These are phyloP conservation scores for Lucilia sericata DNA, from an alignment of 1,140 invertebrate genomes.

Conservation along the genomic window DNA sequence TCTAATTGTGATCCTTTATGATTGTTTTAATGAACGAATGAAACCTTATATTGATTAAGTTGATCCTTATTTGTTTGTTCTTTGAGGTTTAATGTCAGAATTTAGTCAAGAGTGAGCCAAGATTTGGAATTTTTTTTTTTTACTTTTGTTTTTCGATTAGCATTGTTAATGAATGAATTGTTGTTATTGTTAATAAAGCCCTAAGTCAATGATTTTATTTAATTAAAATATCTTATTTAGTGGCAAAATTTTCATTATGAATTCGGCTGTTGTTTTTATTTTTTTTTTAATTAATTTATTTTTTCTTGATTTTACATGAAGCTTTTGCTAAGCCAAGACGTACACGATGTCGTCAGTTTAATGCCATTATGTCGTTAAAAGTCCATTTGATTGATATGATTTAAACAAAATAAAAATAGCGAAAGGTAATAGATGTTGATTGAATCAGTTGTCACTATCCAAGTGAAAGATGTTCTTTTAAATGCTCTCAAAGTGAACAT, in stretches of 20 bases:
- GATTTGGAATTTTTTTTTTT: neutral
- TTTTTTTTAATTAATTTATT: neutral
- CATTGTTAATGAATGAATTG: neutral
- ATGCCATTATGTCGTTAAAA: neutral
- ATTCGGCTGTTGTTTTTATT: neutral
- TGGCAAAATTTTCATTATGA: slow-evolving; percentile 16
- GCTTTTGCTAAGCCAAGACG: slow-evolving; percentile 3
- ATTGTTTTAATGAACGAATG: neutral
- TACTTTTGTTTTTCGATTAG: neutral
- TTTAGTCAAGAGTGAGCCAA: slow-evolving; percentile 2
- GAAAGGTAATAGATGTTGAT: neutral
- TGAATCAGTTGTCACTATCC: slow-evolving; percentile 7
- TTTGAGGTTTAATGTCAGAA: neutral
- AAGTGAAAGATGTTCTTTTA: neutral
- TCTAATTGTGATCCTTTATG: slow-evolving; percentile 6
- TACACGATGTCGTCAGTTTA: neutral
- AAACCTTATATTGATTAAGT: too few relatives aligned
- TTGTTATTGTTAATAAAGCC: neutral
- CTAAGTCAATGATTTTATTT: neutral
- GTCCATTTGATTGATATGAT: neutral
- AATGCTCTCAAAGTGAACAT: neutral
- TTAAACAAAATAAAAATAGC: neutral
- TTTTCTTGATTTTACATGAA: neutral
- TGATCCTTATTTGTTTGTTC: too few relatives aligned
- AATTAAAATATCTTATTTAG: neutral